Evolutionary conservation across 2,888 invertebrate species (phyloP), one percentile per base, ranked within the genome.

Genomic region (Platycheirus rosarum): DNA sequence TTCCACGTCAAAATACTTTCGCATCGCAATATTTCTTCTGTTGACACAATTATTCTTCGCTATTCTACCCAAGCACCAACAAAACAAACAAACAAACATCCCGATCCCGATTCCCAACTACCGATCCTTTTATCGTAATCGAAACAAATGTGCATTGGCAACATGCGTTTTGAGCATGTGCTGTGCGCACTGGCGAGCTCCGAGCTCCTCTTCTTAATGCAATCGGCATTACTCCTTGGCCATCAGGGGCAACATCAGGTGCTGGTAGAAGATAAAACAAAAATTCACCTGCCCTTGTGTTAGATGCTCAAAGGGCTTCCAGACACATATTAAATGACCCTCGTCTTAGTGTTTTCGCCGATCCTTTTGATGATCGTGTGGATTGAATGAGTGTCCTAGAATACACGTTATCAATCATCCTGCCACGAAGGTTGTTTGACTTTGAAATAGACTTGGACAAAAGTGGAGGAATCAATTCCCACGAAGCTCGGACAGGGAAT

Each of bases 61-160:
- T 63, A 62, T 62, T 69, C 55, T 37, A 18, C 18, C 42, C 29
- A 18, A 11, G 44, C 37, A 32, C 9, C 40, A 68, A 48, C 51
- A 68, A 60, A 46, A 32, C 9, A 29, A 68, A 48, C 51, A 68
- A 60, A 46, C 35, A 32, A 55, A 32, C 37, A 70, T 69, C 53
- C 46, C 46, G 66, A 77, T 26, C 6, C 26, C n/a, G n/a, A n/a
- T n/a, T n/a, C n/a, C n/a, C n/a, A n/a, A n/a, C n/a, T 35, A 11
- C n/a, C 29, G 57, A 57, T 73, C 73, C 71, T 76, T n/a, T 82
- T 57, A 82, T 77, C 77, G 82, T 82, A 82, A 77, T 82, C 82
- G 82, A 82, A 82, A 82, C 82, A 82, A 82, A 82, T 82, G 82
- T 77, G 82, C 82, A 82, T 63, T 68, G 77, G 82, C 49, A 77